These are phyloP conservation scores for Choristoneura fumiferana DNA, from an alignment of 1,140 invertebrate genomes.

Conservation along the genomic window DNA sequence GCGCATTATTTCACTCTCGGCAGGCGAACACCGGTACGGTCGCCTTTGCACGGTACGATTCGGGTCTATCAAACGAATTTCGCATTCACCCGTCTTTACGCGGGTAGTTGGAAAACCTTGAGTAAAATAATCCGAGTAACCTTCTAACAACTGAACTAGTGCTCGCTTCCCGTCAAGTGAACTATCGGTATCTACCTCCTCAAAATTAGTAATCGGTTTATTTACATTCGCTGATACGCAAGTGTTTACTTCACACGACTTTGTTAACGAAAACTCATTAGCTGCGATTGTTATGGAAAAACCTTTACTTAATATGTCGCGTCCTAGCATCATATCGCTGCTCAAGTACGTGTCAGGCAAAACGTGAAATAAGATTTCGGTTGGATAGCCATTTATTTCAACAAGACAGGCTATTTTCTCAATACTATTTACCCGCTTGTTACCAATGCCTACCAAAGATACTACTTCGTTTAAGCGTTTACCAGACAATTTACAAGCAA, in stretches of 20 bases:
- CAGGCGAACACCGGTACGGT: slow-evolving; percentile 32
- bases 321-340: too few species aligned
- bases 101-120: neutral
- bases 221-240: too few species aligned
- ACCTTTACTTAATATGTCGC: too few species aligned
- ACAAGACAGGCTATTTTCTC: slow-evolving; percentile 32
- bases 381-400: slow-evolving; percentile 24
- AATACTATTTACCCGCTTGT: slow-evolving; percentile 22
- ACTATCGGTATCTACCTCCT: too few species aligned
- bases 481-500: slow-evolving; percentile 25
- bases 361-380: slow-evolving; percentile 39
- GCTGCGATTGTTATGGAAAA: too few species aligned
- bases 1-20: slow-evolving; percentile 30
- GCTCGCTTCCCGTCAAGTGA: too few species aligned
- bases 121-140: too few species aligned
- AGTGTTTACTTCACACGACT: too few species aligned
- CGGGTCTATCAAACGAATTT: slow-evolving; percentile 30
- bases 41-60: slow-evolving; percentile 30
- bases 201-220: too few species aligned
- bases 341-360: slow-evolving; percentile 35
- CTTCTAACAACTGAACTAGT: too few species aligned
- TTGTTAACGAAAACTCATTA: too few species aligned
- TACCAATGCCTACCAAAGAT: slow-evolving; percentile 27
- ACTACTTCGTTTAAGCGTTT: slow-evolving; percentile 25
- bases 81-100: slow-evolving; percentile 25